Conservation (phyloP, 1,140 invertebrate species). For the Lethocerus indicus region DNA sequence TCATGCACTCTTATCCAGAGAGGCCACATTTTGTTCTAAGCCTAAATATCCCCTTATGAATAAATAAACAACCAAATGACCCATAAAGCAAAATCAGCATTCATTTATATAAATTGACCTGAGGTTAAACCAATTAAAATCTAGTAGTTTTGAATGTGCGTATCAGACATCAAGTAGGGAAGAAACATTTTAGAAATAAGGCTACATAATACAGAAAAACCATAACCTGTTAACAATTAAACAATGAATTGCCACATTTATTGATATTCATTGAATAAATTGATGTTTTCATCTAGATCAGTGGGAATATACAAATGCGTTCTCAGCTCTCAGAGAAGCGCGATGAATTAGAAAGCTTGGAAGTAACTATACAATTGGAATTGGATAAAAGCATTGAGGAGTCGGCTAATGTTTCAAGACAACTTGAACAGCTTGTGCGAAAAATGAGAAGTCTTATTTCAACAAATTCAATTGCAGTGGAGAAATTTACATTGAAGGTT, state of each 20-base stretch:
- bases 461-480: conserved; percentile 9
- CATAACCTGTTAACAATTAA: no score
- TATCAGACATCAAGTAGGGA: neutral
- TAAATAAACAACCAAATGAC: no score
- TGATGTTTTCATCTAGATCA: no score
- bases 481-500: conserved; percentile 2
- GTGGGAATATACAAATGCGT: conserved; percentile 13
- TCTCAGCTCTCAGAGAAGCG: conserved; percentile 6
- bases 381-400: conserved; percentile 8
- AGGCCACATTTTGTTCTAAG: no score
- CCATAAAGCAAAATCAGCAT: no score
- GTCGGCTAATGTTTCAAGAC: neutral
- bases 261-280: no score
- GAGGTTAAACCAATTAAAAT: no score
- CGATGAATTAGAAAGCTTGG: conserved; percentile 7
- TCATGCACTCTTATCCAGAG: no score
- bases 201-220: no score
- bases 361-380: conserved; percentile 6
- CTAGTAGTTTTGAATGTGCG: no score
- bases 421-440: conserved; percentile 6
- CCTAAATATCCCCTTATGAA: no score
- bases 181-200: neutral
- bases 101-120: neutral
- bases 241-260: no score
- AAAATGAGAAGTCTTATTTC: conserved; percentile 17